Percentiles rank a stretch among this genome's conserved stretches.
phyloP scores from a whole-genome alignment of 2,888 invertebrate species.

The Melieria crassipennis region DNA sequence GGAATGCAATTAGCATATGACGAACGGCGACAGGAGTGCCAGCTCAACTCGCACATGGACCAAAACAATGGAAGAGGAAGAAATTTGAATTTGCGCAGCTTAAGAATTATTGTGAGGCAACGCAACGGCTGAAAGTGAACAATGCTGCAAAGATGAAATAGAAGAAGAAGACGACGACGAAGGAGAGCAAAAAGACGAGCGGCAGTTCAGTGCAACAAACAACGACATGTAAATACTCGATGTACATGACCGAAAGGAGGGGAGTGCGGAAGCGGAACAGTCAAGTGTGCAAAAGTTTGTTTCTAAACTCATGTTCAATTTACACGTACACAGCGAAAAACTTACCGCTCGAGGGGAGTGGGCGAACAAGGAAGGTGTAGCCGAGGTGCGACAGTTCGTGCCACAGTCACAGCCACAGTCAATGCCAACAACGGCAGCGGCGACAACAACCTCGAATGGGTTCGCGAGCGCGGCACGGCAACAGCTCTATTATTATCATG shows the following conservation, averaged over 20 bases:
- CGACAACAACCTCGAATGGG: too few species aligned
- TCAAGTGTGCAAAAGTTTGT: constrained; percentile 33
- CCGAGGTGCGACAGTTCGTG: too few species aligned
- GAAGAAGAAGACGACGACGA: background rate
- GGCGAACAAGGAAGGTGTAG: background rate
- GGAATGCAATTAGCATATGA: constrained; percentile 26
- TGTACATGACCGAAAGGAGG: background rate
- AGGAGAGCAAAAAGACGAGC: background rate
- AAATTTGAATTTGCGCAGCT: background rate
- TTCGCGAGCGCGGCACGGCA: too few species aligned
- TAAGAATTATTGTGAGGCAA: too few species aligned
- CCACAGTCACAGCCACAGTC: too few species aligned
- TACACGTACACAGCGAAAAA: constrained; percentile 29
- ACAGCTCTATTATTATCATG: too few species aligned
- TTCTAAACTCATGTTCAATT: constrained; percentile 43
- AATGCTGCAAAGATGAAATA: constrained; percentile 11
- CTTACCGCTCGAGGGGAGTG: background rate
- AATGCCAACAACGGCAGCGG: too few species aligned
- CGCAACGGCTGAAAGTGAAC: constrained; percentile 1
- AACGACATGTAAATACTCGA: background rate
- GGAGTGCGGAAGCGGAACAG: background rate
- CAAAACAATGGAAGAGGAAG: background rate
- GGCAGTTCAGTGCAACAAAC: too few species aligned
- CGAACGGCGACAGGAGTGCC: background rate
- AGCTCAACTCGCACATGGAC: too few species aligned